phyloP scores from a whole-genome alignment of 1,140 invertebrate species.

The Drepana arcuata region DNA sequence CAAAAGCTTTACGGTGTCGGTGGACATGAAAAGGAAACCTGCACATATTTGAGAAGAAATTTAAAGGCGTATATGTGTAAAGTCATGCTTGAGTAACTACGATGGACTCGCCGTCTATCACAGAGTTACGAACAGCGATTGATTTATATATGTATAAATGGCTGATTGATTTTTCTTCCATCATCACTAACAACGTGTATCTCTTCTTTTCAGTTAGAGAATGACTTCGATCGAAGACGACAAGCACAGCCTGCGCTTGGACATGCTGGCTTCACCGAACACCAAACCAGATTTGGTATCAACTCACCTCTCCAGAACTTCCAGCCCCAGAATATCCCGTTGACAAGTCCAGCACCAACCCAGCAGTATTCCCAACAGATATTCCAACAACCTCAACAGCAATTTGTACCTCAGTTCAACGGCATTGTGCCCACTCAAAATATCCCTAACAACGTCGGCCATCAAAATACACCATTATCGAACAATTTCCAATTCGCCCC shows the following conservation, averaged over 20 bases:
- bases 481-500: constrained; percentile 43
- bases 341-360: constrained; percentile 31
- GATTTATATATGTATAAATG: no score
- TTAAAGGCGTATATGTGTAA: no score
- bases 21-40: no score
- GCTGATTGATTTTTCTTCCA: no score
- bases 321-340: constrained; percentile 27
- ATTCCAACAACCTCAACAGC: constrained; percentile 24
- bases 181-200: constrained; percentile 7
- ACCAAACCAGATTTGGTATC: constrained; percentile 58
- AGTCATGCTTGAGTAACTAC: no score
- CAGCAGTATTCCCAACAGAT: constrained; percentile 41
- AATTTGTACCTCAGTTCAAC: constrained; percentile 47
- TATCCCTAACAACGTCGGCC: constrained; percentile 24
- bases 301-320: constrained; percentile 50
- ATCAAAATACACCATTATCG: constrained; percentile 21
- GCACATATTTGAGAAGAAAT: no score
- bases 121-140: no score
- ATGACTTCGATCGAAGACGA: constrained; percentile 61
- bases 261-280: constrained; percentile 52
- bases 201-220: constrained; percentile 54
- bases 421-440: constrained; percentile 42
- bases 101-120: no score
- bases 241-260: constrained; percentile 36
- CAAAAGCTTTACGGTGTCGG: no score